These are phyloP conservation scores for Maccullochella peelii DNA, from an alignment of 2,113 vertebrate species.

Conservation along the genomic window DNA sequence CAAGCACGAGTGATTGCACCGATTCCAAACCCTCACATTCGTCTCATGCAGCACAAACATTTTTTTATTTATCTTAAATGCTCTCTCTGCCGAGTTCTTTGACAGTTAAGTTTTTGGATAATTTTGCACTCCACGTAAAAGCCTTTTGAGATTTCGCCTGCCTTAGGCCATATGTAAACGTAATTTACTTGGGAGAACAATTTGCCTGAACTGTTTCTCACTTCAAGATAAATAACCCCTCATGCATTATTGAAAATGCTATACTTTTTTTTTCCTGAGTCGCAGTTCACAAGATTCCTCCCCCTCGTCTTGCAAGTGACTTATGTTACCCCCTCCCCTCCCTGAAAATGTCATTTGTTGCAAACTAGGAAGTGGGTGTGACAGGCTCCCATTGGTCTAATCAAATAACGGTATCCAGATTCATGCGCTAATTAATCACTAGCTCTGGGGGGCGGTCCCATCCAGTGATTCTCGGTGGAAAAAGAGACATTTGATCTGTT, in stretches of 20 bases:
- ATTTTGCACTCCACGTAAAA: constrained; percentile 55
- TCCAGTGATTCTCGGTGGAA: constrained; percentile 49
- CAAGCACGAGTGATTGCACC: background rate
- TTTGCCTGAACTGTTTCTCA: constrained; percentile 72
- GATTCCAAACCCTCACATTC: background rate
- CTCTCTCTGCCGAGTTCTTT: constrained; percentile 49
- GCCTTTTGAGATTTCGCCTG: constrained; percentile 59
- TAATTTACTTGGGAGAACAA: constrained; percentile 77
- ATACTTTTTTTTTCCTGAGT: background rate
- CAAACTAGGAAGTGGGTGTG: constrained; percentile 65
- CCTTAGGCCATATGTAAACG: constrained; percentile 70
- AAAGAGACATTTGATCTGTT: constrained; percentile 77
- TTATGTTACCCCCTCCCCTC: background rate
- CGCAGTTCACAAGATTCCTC: background rate
- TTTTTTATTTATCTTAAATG: constrained; percentile 42
- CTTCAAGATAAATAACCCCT: constrained; percentile 76
- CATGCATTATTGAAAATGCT: constrained; percentile 70
- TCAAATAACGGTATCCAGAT: constrained; percentile 79
- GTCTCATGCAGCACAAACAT: background rate
- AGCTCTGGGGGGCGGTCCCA: constrained; percentile 69
- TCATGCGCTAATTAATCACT: constrained; percentile 81
- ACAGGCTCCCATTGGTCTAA: constrained; percentile 72
- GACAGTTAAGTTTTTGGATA: constrained; percentile 58
- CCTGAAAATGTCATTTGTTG: constrained; percentile 54
- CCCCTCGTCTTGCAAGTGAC: constrained; percentile 4